phyloP scores from a whole-genome alignment of 2,888 invertebrate species.

The Arctia plantaginis region DNA sequence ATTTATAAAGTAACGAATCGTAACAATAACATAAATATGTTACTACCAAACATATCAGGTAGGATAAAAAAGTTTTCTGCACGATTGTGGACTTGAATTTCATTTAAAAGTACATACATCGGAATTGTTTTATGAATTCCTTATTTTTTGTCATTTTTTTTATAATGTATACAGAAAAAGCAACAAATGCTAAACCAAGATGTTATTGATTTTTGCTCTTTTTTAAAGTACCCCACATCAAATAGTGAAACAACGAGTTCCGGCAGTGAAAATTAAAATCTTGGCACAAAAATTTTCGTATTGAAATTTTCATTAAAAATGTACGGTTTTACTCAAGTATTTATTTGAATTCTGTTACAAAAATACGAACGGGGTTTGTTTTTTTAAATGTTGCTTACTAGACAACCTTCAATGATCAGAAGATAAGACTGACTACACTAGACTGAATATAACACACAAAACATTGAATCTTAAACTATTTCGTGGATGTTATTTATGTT shows the following conservation, averaged over 20 bases:
- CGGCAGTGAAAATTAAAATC: too few species aligned
- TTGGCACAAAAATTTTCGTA: too few species aligned
- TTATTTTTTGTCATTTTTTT: not conserved
- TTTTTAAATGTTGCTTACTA: too few species aligned
- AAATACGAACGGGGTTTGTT: not conserved
- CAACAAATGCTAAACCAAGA: not conserved
- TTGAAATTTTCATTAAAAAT: not conserved
- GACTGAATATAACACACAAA: too few species aligned
- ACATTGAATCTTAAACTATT: too few species aligned
- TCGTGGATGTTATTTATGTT: too few species aligned
- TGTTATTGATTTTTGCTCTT: not conserved
- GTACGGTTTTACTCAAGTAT: not conserved
- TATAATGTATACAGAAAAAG: not conserved
- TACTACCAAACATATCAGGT: not conserved
- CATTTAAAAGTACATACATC: not conserved
- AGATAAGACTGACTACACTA: too few species aligned
- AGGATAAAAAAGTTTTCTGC: not conserved
- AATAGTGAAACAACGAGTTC: not conserved
- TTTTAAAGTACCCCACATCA: not conserved
- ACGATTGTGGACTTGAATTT: not conserved
- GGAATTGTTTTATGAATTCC: not conserved
- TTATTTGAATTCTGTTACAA: not conserved
- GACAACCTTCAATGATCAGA: too few species aligned
- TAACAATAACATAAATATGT: not conserved
- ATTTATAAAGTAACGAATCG: not conserved